Base-by-base conservation (phyloP, 1,140 invertebrate species). In the Telenomus remus region DNA sequence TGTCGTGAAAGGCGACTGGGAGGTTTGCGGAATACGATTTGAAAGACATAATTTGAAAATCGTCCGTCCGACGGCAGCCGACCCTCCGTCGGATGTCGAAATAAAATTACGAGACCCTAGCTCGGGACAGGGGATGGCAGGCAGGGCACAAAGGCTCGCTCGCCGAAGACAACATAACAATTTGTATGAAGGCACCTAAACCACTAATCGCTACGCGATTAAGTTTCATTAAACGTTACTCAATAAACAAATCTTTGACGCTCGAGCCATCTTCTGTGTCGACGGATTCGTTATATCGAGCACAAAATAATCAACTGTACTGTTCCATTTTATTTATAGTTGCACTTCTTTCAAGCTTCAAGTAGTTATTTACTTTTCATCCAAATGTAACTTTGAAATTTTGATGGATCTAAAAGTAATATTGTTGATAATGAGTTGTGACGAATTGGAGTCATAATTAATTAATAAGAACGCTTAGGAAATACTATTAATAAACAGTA, bases 41-140 rank as follows among this genome's bases (percentile, higher is more conserved):
- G 80, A 86, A 85, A 87, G 84, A 83, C 82, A 80, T 88, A 88
- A 88, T 88, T 86, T 83, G 85, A 88, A 88, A 88, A 88, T 87
- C 85, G 84, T 80, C 78, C 76, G 79, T 78, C 84, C 84, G 84
- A 85, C 85, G 84, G 84, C 83, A 82, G 80, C 76, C 85, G 82
- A 87, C 87, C 86, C 87, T 87, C 86, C 86, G 86, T 85, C 86
- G 86, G 85, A 87, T 81, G 82, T 85, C 82, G 79, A 88, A 88
- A 88, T 88, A 86, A 88, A 88, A 88, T 88, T 88, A 88, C 82
- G 79, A 82, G 82, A 87, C 86, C 87, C 86, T 87, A 81, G 78
- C 60, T 77, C 66, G 53, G 61, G 66, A 78, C 66, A 70, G 75
- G 80, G 71, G 71, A 74, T 57, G 78, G 79, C 19, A 56, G 34